phyloP scores from a whole-genome alignment of 2,113 vertebrate genomes.

The Lipophrys pholis region DNA sequence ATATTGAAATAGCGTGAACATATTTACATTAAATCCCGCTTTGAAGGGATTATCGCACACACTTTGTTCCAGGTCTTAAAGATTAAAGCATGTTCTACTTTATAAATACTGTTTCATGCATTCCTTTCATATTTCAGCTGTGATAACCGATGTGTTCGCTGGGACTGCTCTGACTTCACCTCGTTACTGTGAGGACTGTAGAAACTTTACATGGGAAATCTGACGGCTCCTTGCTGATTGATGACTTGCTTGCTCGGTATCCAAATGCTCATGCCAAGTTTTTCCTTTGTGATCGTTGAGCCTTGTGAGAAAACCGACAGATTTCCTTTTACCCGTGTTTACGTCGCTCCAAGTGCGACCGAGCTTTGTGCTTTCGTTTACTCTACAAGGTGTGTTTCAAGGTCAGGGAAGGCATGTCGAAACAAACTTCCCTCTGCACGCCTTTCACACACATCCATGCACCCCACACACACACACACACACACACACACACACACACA shows the following conservation, averaged over 20 bases:
- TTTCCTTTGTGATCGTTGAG: neutral
- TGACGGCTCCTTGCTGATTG: neutral
- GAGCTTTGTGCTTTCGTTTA: constrained; percentile 13
- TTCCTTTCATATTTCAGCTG: too few relatives aligned
- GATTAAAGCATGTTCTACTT: too few relatives aligned
- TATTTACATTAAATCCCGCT: too few relatives aligned
- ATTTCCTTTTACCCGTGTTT: constrained; percentile 14
- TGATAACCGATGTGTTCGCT: neutral
- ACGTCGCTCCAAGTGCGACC: neutral
- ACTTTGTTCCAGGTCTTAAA: too few relatives aligned
- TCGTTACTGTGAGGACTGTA: neutral
- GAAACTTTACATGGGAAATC: neutral
- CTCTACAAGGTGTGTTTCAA: constrained; percentile 10
- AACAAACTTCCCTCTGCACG: constrained; percentile 8
- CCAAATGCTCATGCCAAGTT: too few relatives aligned
- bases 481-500: too few relatives aligned
- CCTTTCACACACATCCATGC: neutral
- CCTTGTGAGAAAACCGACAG: neutral
- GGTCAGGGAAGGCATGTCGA: constrained; percentile 1
- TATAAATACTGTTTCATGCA: too few relatives aligned
- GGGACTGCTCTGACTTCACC: neutral
- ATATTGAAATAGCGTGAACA: too few relatives aligned
- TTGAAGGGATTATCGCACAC: too few relatives aligned
- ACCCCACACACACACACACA: neutral
- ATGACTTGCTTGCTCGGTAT: too few relatives aligned